Base-by-base conservation (phyloP, 1,140 invertebrate genomes). In the Saccostrea echinata region DNA sequence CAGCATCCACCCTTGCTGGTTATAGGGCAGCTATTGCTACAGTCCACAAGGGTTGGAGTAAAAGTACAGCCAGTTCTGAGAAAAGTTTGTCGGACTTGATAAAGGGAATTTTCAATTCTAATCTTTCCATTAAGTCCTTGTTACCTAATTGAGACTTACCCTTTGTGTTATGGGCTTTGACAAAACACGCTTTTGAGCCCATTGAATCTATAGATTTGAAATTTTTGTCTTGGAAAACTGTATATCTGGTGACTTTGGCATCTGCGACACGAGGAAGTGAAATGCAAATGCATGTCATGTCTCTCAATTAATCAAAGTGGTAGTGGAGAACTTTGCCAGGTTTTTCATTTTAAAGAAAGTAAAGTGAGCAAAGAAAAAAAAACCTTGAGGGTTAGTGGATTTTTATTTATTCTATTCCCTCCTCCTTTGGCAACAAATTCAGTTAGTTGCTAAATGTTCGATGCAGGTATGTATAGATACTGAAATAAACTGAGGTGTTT, bases 181-280 rank as follows among this genome's bases (percentile, higher is more conserved):
- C n/a, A n/a, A n/a, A n/a, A n/a, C n/a, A n/a, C n/a, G n/a, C n/a
- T n/a, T n/a, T n/a, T n/a, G n/a, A n/a, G n/a, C n/a, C n/a, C 24
- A 87, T 1, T 84, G 61, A 57, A 53, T 21, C 89, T 90, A 82
- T 71, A 87, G 84, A 87, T 18, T 43, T 89, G 35, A 89, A 86
- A 80, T 80, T 35, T 55, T 76, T 87, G 55, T 71, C 82, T 35
- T 81, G 3, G 35, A 84, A 87, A 87, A 84, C 55, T 33, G 35
- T 86, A 18, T 81, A 81, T 81, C 52, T 86, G 21, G 30, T 86
- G 9, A 71, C 85, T 55, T 80, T 81, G 16, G 71, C 24, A 81
- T 64, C 80, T 24, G 86, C 80, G 61, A 21, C 80, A 3, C 52
- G 80, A 83, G 80, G 43, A 27, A 84, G 86, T 87, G 76, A n/a